A percentile compares a stretch with the other conserved stretches of the same genome.
These are phyloP conservation scores for Sarotherodon lohbergeri DNA, from an alignment of 2,113 vertebrate species.

Conservation along the genomic window DNA sequence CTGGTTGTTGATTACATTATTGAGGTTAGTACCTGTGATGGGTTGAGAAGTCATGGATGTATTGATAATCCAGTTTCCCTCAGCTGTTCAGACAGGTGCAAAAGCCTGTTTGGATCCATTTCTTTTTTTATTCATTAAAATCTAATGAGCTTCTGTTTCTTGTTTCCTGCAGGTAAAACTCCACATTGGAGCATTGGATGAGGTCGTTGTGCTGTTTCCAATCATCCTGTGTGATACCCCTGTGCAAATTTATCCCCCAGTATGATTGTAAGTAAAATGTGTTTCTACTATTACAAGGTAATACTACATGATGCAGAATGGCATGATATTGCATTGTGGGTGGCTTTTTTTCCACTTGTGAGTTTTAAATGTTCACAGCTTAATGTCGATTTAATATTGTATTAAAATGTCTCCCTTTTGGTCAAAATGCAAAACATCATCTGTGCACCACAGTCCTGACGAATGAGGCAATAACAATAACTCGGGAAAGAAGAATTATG, in stretches of 20 bases:
- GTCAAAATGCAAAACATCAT: not conserved
- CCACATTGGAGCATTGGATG: not conserved
- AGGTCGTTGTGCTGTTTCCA: constrained; percentile 39
- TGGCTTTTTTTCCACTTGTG: not conserved
- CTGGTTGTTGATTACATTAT: constrained; percentile 18
- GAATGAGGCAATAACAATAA: not conserved
- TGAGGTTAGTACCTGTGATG: constrained; percentile 24
- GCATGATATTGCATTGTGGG: not conserved
- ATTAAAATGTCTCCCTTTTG: not conserved
- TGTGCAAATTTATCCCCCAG: not conserved
- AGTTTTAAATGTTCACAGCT: not conserved
- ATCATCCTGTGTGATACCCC: constrained; percentile 33
- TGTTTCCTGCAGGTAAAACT: constrained; percentile 18
- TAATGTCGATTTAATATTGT: not conserved
- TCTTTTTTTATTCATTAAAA: not conserved
- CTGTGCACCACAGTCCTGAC: not conserved
- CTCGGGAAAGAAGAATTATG: not conserved
- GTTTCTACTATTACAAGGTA: not conserved
- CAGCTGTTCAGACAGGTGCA: not conserved
- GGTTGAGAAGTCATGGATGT: not conserved
- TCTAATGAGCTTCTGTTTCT: not conserved
- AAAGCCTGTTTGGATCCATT: not conserved
- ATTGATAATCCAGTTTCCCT: not conserved
- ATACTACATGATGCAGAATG: not conserved
- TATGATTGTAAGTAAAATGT: not conserved